Evolutionary conservation across 2,113 vertebrate genomes (phyloP).

Genomic region (Apaloderma vittatum): DNA sequence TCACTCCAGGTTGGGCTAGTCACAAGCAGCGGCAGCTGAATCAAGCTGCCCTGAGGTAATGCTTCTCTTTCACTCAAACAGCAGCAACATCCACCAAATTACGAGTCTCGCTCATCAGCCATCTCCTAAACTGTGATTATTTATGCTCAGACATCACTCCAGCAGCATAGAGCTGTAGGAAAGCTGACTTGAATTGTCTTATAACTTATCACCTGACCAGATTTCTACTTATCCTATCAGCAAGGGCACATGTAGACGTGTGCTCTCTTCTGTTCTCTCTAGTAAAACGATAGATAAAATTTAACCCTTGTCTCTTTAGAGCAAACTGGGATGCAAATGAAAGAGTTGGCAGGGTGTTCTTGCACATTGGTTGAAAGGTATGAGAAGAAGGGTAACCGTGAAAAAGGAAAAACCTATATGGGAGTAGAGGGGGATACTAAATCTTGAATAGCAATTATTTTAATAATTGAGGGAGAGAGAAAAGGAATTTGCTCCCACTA

Average conservation of each 20-base stretch:
- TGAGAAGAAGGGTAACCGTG: background rate
- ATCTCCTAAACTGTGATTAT: background rate
- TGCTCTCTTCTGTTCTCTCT: background rate
- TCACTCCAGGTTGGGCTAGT: fast-evolving
- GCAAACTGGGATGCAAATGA: background rate
- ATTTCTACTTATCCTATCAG: background rate
- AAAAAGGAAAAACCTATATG: background rate
- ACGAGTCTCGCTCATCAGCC: background rate
- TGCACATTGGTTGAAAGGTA: background rate
- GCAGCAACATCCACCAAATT: background rate
- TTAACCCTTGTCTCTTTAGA: background rate
- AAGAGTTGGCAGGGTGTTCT: background rate
- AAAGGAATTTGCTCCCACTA: background rate
- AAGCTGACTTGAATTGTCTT: background rate
- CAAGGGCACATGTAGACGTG: background rate
- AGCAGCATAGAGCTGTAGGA: background rate
- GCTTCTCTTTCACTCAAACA: background rate
- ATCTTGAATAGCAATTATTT: background rate
- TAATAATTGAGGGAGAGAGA: background rate
- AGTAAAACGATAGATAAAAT: background rate
- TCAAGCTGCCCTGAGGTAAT: background rate
- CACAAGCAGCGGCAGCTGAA: background rate
- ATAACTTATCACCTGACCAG: background rate
- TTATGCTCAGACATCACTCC: background rate
- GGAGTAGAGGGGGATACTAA: background rate